Conservation (phyloP, 2,888 invertebrate genomes). For the Cheilosia vernalis region DNA sequence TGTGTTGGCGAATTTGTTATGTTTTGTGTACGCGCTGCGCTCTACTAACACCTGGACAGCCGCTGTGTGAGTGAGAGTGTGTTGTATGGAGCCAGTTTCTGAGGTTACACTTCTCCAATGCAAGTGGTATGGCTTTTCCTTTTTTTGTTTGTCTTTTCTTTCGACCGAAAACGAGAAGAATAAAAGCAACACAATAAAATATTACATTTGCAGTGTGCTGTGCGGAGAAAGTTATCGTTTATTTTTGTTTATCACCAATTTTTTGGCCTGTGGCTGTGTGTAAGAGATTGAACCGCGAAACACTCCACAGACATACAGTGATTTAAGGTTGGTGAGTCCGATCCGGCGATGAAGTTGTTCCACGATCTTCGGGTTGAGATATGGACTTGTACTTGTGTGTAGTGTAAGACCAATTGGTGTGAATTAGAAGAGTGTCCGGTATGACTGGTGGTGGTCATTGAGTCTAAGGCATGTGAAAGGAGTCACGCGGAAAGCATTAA, state of each 20-base stretch:
- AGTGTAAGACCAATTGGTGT: conserved; percentile 32
- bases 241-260: conserved; percentile 64
- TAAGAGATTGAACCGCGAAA: conserved; percentile 27
- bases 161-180: background rate
- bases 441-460: conserved; percentile 53
- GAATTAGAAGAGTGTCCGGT: conserved; percentile 62
- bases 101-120: conserved; percentile 45
- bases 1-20: conserved; percentile 61
- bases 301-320: conserved; percentile 5
- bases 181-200: conserved; percentile 12
- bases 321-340: conserved; percentile 40
- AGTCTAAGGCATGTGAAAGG: conserved; percentile 79
- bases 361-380: conserved; percentile 7
- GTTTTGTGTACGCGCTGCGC: conserved; percentile 45
- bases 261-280: conserved; percentile 33
- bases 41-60: conserved; percentile 49
- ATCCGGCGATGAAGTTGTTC: conserved; percentile 42
- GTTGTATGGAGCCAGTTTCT: conserved; percentile 19
- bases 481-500: conserved; percentile 79
- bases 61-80: background rate
- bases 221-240: conserved; percentile 71
- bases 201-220: conserved; percentile 23
- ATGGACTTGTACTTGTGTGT: background rate
- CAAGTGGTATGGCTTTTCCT: conserved; percentile 55
- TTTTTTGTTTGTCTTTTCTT: conserved; percentile 54